Evolutionary conservation across 2,888 invertebrate species (phyloP), one percentile per base, ranked within the genome.

Genomic region (Pelosia muscerda): DNA sequence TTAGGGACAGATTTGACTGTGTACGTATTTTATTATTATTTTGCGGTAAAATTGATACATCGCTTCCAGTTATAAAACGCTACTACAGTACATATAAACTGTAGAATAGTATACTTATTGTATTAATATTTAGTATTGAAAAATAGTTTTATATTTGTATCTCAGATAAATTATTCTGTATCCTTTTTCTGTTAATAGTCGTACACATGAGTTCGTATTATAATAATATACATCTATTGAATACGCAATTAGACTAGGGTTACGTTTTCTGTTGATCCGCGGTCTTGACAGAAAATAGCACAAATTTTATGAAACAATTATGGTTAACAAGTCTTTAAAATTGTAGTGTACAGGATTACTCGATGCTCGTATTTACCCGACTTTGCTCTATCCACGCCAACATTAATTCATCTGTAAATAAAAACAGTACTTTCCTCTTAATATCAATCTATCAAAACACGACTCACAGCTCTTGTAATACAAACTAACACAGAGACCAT

Each of bases 391-490:
- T 31, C 11, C n/a, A 25, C 53, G 25, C 8, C 19, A 65, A 25
- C 2, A n/a, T 28, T 19, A 57, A 19, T 26, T 28, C n/a, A 19
- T 57, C 57, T 28, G 23, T 56, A 63, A 66, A 65, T 67, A 69
- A 64, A 65, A 60, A 66, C 64, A 72, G 65, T 72, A 68, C 65
- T 75, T 70, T 69, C 64, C 56, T 69, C 69, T 54, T 71, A 73
- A 72, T 75, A 73, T 70, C 76, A 68, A 71, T 78, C 77, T 74
- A 65, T 71, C 65, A 69, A 71, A 70, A 74, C 74, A 72, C 64
- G 71, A 81, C 66, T 74, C 66, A 66, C 65, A 54, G 70, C 67
- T 68, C 54, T 55, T 74, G 73, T 74, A 62, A 61, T 65, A 78
- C 76, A 62, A 72, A 75, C 74, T 75, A 75, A 77, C 25, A 68